These are phyloP conservation scores for Danio kyathit DNA, from an alignment of 2,797 vertebrate genomes.

Conservation along the genomic window DNA sequence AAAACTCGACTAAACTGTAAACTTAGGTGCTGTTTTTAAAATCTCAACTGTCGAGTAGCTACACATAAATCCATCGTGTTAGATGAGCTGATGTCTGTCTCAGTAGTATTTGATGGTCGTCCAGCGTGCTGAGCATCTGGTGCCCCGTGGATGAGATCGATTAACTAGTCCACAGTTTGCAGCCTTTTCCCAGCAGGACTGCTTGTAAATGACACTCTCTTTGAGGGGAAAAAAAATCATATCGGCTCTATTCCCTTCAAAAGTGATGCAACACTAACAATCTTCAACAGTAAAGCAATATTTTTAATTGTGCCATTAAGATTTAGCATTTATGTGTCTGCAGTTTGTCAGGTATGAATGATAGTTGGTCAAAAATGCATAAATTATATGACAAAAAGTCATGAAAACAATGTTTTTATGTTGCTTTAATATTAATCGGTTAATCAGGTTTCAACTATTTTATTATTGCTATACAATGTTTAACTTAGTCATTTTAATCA, in stretches of 20 bases:
- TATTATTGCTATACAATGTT: no score
- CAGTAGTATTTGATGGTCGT: slow-evolving; percentile 59
- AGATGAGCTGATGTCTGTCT: slow-evolving; percentile 73
- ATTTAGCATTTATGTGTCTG: slow-evolving; percentile 41
- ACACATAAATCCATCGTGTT: slow-evolving; percentile 61
- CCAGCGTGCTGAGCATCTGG: slow-evolving; percentile 77
- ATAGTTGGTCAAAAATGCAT: slow-evolving; percentile 24
- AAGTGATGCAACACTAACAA: slow-evolving; percentile 77
- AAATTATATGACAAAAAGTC: no score
- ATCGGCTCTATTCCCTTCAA: slow-evolving; percentile 76
- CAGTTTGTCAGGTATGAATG: slow-evolving; percentile 47
- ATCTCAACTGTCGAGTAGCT: slow-evolving; percentile 53
- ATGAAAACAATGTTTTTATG: no score
- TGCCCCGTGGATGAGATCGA: slow-evolving; percentile 79
- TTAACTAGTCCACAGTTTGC: slow-evolving; percentile 77
- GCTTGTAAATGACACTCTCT: slow-evolving; percentile 82
- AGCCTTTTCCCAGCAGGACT: slow-evolving; percentile 80
- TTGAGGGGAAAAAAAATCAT: slow-evolving; percentile 76
- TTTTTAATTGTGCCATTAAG: slow-evolving; percentile 35
- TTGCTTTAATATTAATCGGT: no score
- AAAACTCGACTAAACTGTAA: slow-evolving; percentile 3
- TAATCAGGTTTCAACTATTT: no score
- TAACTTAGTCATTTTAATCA: no score
- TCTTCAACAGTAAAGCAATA: slow-evolving; percentile 65
- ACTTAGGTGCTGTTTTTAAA: slow-evolving; percentile 45